phyloP scores from a whole-genome alignment of 2,113 vertebrate genomes.

The Clinocottus analis region DNA sequence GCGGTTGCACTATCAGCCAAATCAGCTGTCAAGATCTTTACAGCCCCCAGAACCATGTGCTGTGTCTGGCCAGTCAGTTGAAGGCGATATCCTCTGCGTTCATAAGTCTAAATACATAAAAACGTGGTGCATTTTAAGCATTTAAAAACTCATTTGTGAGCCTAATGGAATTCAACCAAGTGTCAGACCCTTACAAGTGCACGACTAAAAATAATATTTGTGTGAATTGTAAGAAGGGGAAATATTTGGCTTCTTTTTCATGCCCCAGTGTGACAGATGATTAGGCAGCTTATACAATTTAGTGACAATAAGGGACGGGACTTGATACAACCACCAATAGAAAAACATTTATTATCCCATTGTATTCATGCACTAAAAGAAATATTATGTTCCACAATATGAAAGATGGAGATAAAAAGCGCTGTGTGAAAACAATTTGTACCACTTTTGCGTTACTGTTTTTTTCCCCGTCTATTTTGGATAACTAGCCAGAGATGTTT shows the following conservation, averaged over 20 bases:
- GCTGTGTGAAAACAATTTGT: background rate
- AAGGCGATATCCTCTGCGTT: conserved; percentile 8
- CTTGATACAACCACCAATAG: background rate
- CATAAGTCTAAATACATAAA: conserved; percentile 57
- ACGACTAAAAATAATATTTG: conserved; percentile 65
- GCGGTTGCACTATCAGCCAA: conserved; percentile 31
- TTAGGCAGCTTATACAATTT: conserved; percentile 56
- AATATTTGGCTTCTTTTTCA: conserved; percentile 51
- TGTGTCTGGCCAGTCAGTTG: conserved; percentile 8
- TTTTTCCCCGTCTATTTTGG: background rate
- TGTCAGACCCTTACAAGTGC: conserved; percentile 41
- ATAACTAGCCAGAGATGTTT: background rate
- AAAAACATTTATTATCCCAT: background rate
- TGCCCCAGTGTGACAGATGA: conserved; percentile 57
- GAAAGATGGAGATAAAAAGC: background rate
- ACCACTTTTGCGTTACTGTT: background rate
- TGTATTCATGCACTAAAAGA: background rate
- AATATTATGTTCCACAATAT: background rate
- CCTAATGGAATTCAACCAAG: conserved; percentile 71
- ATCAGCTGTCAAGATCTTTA: conserved; percentile 62
- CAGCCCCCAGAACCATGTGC: conserved; percentile 1
- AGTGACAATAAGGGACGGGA: conserved; percentile 22
- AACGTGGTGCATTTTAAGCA: conserved; percentile 41
- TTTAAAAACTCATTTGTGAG: conserved; percentile 76
- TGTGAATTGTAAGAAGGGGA: conserved; percentile 42